These are phyloP conservation scores for Pithys albifrons DNA, from an alignment of 2,113 vertebrate species.

Conservation along the genomic window DNA sequence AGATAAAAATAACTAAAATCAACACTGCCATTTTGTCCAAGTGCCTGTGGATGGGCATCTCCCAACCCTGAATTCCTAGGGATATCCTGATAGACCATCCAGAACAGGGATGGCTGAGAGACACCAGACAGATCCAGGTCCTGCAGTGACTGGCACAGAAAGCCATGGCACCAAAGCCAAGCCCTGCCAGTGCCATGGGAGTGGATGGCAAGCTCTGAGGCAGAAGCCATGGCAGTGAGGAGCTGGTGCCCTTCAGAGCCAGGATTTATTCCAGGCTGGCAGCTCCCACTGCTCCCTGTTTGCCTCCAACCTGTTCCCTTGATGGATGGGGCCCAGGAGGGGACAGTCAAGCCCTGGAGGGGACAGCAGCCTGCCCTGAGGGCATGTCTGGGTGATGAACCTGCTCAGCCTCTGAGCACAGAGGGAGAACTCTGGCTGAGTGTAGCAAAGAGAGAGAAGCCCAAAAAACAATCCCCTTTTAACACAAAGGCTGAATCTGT, in stretches of 20 bases:
- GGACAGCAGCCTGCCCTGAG: conserved; percentile 17
- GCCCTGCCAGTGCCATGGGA: not conserved
- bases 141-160: not conserved
- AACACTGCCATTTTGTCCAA: no score
- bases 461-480: not conserved
- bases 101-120: not conserved
- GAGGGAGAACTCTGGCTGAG: not conserved
- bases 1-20: not conserved
- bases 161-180: fast-evolving
- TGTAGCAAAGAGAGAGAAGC: not conserved
- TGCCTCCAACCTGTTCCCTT: not conserved
- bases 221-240: not conserved
- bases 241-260: not conserved
- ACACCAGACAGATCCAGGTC: fast-evolving
- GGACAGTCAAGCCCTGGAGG: conserved; percentile 21
- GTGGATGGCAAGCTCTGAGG: not conserved
- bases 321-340: conserved; percentile 32
- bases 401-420: not conserved
- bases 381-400: conserved; percentile 32
- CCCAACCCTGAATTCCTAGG: not conserved
- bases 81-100: not conserved
- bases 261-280: conserved; percentile 38
- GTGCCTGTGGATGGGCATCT: not conserved
- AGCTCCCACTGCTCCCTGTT: not conserved
- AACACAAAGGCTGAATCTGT: fast-evolving